Conservation (phyloP, 2,797 vertebrate genomes). For the Sebastes goodei region DNA sequence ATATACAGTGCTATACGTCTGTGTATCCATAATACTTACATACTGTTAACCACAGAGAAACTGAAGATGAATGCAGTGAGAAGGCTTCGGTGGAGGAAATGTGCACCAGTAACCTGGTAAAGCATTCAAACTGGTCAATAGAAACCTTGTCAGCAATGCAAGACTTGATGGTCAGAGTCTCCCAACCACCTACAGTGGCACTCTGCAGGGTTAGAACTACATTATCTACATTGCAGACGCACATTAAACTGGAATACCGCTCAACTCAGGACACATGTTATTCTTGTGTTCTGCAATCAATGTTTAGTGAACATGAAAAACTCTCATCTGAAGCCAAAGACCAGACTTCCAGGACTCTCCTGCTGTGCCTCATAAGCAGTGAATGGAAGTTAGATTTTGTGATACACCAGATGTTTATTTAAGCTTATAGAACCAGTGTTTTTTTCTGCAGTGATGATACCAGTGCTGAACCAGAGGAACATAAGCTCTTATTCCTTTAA, state of each 20-base stretch:
- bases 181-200: background rate
- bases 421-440: background rate
- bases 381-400: background rate
- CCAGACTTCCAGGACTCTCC: constrained; percentile 1
- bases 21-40: background rate
- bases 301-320: constrained; percentile 18
- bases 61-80: background rate
- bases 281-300: background rate
- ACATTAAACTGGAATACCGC: constrained; percentile 12
- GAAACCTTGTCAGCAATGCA: constrained; percentile 33
- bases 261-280: constrained; percentile 13
- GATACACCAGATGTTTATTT: constrained; percentile 12
- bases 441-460: background rate
- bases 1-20: background rate
- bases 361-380: background rate
- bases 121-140: constrained; percentile 46
- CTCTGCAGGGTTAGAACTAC: constrained; percentile 19
- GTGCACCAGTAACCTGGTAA: constrained; percentile 60
- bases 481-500: background rate
- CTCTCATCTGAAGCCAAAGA: constrained; percentile 6
- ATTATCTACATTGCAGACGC: constrained; percentile 32
- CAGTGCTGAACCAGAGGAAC: no score
- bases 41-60: constrained; percentile 10
- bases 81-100: constrained; percentile 8
- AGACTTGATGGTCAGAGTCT: constrained; percentile 35